These are phyloP conservation scores for Xenopus tropicalis DNA, from an alignment of 2,113 vertebrate genomes.

Conservation along the genomic window UCB_Xtro_10.0 CM004447.2:145413501-145414000, in stretches of 20 bases:
- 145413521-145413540: too few relatives aligned
- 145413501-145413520: too few relatives aligned
- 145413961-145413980: not conserved
- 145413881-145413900: constrained; percentile 33
- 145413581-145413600: not conserved
- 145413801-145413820: constrained; percentile 25
- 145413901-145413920: constrained; percentile 29
- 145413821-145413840: not conserved
- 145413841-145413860: not conserved
- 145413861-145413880: constrained; percentile 36
- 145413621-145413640: not conserved
- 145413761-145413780: not conserved
- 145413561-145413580: too few relatives aligned
- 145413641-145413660: not conserved
- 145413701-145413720: not conserved
- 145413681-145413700: not conserved
- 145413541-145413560: too few relatives aligned
- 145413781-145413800: constrained; percentile 4
- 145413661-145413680: not conserved
- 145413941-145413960: not conserved
- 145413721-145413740: not conserved
- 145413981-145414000: not conserved
- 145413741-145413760: not conserved
- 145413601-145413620: not conserved
- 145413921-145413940: constrained; percentile 4